Conservation (phyloP, 1,140 invertebrate genomes). For the Drosophila setifemur region DNA sequence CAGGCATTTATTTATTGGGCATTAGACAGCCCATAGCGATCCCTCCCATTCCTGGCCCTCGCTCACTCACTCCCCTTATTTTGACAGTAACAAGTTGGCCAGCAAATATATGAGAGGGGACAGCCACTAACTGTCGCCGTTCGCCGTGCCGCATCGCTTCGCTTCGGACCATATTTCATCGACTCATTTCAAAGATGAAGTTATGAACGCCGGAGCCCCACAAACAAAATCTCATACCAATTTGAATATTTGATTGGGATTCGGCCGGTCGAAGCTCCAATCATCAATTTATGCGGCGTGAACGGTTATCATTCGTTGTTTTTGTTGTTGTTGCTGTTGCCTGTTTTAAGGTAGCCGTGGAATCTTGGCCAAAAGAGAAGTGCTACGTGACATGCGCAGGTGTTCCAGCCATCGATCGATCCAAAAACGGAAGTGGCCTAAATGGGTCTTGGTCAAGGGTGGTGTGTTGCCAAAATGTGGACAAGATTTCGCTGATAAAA, state of each 20-base stretch:
- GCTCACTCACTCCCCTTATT: slow-evolving; percentile 40
- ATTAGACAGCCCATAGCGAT: slow-evolving; percentile 60
- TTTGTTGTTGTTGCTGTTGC: too few species aligned
- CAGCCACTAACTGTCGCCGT: slow-evolving; percentile 51
- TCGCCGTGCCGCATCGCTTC: slow-evolving; percentile 30
- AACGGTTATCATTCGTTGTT: slow-evolving; percentile 66
- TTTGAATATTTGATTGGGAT: slow-evolving; percentile 79
- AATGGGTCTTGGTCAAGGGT: slow-evolving; percentile 69
- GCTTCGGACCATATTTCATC: slow-evolving; percentile 76
- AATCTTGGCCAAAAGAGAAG: slow-evolving; percentile 29
- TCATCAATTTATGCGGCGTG: slow-evolving; percentile 77
- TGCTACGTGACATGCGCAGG: slow-evolving; percentile 70
- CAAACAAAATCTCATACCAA: slow-evolving; percentile 35
- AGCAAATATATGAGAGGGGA: slow-evolving; percentile 62
- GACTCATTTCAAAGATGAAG: slow-evolving; percentile 79
- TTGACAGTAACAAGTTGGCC: slow-evolving; percentile 78
- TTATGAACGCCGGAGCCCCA: slow-evolving; percentile 60
- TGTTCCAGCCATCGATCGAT: slow-evolving; percentile 49
- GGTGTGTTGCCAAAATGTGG: slow-evolving; percentile 14
- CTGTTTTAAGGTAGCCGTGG: slow-evolving; percentile 54
- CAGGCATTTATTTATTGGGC: slow-evolving; percentile 65
- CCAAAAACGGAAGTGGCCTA: slow-evolving; percentile 44
- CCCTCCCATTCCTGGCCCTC: background rate
- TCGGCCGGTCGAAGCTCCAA: slow-evolving; percentile 32
- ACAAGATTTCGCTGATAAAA: too few species aligned